Conservation (phyloP, 2,113 vertebrate species). For the Kryptolebias marmoratus region DNA sequence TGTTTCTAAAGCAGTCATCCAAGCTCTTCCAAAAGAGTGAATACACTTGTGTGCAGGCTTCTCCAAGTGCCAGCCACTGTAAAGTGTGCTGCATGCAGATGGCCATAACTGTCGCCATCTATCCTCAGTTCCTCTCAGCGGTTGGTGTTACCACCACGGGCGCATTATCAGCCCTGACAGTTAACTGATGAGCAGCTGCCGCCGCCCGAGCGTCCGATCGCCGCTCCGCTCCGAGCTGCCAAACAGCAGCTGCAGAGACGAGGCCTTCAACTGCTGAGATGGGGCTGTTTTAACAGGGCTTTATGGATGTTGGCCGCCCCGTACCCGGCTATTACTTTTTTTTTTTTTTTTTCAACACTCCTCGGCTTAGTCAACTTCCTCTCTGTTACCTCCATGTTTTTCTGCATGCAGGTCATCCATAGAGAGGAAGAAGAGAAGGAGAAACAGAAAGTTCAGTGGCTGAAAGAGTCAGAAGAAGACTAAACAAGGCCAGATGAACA, state of each 20-base stretch:
- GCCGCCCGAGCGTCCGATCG: constrained; percentile 40
- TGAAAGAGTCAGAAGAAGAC: not conserved
- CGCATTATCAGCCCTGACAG: constrained; percentile 29
- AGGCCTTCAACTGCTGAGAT: constrained; percentile 30
- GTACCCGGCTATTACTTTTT: too few species aligned
- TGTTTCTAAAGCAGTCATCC: constrained; percentile 17
- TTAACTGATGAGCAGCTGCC: constrained; percentile 46
- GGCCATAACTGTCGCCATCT: constrained; percentile 38
- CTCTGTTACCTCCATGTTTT: not conserved
- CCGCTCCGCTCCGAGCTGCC: constrained; percentile 39
- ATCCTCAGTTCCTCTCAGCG: constrained; percentile 45
- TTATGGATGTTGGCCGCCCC: not conserved
- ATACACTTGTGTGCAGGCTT: constrained; percentile 4
- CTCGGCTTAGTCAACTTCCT: too few species aligned
- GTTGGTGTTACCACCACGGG: not conserved
- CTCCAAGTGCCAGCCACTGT: constrained; percentile 30
- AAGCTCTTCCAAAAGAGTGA: constrained; percentile 2
- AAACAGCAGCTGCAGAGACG: constrained; percentile 30
- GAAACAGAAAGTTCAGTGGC: not conserved
- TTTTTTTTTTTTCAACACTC: too few species aligned
- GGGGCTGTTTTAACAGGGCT: not conserved
- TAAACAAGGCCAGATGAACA: constrained; percentile 16
- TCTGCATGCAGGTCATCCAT: not conserved
- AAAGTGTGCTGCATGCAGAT: constrained; percentile 50
- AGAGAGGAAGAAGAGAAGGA: constrained; percentile 16